phyloP scores from a whole-genome alignment of 2,888 invertebrate genomes.

The Lasioglossum zephyrum region DNA sequence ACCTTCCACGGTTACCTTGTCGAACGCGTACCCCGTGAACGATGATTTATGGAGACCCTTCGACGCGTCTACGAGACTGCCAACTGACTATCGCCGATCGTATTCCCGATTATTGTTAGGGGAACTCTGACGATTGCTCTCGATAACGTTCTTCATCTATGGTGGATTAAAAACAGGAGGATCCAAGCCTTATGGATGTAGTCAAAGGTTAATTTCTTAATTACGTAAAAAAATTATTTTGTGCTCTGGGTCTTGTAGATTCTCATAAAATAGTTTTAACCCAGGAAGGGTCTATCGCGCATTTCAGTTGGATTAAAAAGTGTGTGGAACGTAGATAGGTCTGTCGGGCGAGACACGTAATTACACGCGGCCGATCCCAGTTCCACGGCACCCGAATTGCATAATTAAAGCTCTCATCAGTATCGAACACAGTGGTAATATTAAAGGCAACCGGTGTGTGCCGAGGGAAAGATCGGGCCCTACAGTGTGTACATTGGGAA shows the following conservation, averaged over 20 bases:
- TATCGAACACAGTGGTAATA: conserved; percentile 31
- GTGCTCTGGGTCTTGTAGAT: background rate
- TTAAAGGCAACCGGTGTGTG: conserved; percentile 19
- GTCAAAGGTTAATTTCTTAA: background rate
- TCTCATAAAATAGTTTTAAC: background rate
- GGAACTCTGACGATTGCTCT: background rate
- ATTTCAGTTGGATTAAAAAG: background rate
- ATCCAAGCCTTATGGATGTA: too few relatives aligned
- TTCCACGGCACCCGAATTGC: conserved; percentile 29
- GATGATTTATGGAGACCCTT: background rate
- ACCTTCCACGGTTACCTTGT: background rate
- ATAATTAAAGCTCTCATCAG: conserved; percentile 44
- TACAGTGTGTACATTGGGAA: conserved; percentile 36
- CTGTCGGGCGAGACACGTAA: background rate
- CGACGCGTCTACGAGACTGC: background rate
- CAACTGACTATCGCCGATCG: background rate
- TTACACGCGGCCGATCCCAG: background rate
- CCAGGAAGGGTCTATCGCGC: background rate
- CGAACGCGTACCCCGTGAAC: background rate
- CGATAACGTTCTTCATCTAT: background rate
- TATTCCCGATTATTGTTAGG: background rate
- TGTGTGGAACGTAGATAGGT: background rate
- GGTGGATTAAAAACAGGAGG: background rate
- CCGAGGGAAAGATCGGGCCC: conserved; percentile 11
- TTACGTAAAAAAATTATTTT: background rate